Percentiles rank a stretch among this genome's conserved stretches.
phyloP scores from a whole-genome alignment of 2,888 invertebrate species.

The Noctua pronuba region DNA sequence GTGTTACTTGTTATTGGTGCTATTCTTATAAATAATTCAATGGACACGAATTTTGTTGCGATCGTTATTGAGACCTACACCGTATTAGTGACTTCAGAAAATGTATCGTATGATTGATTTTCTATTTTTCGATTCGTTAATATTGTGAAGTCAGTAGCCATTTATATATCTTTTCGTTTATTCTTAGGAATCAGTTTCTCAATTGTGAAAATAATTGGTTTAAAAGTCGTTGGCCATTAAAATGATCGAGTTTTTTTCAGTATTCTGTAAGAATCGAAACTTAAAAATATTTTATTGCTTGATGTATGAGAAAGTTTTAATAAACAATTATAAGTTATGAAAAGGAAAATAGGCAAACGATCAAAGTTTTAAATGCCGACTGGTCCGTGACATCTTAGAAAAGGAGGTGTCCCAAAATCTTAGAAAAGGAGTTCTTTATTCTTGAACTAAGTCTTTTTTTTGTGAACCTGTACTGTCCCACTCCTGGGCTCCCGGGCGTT shows the following conservation, averaged over 20 bases:
- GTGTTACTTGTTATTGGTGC: constrained; percentile 17
- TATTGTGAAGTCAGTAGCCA: background rate
- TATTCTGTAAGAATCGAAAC: background rate
- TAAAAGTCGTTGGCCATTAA: background rate
- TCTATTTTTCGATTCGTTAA: background rate
- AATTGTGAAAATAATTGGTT: constrained; percentile 11
- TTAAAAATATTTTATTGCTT: constrained; percentile 40
- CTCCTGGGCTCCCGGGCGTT: too few species aligned
- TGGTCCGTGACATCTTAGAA: constrained; percentile 21
- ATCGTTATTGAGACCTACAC: background rate
- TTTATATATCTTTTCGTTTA: background rate
- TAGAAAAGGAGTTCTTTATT: constrained; percentile 7
- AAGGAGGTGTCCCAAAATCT: background rate
- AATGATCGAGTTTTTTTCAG: background rate
- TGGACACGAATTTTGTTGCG: background rate
- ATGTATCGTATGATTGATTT: background rate
- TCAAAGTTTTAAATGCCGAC: constrained; percentile 49
- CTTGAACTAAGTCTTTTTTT: too few species aligned
- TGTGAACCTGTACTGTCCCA: too few species aligned
- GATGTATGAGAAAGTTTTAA: constrained; percentile 55
- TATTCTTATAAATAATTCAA: constrained; percentile 37
- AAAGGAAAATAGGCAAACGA: constrained; percentile 33
- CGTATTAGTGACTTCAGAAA: background rate
- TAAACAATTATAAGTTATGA: constrained; percentile 55
- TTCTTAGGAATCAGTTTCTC: background rate